Evolutionary conservation across 2,888 invertebrate genomes (phyloP).

Genomic region (Drosophila quinaria): DNA sequence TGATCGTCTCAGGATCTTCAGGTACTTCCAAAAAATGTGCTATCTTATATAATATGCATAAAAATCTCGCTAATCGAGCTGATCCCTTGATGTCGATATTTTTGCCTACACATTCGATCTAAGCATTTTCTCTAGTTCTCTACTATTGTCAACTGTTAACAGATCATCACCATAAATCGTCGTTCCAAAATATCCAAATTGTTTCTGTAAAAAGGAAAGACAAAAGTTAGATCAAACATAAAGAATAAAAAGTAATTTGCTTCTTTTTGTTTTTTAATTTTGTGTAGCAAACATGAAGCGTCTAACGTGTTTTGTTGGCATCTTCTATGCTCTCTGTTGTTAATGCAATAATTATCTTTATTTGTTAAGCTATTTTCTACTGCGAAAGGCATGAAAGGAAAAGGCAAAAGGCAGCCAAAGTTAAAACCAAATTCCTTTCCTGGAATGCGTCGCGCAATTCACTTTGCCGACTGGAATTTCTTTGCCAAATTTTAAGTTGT

Average conservation of each 20-base stretch:
- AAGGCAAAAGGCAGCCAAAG: constrained; percentile 54
- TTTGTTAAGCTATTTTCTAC: constrained; percentile 47
- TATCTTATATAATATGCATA: constrained; percentile 51
- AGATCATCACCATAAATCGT: constrained; percentile 24
- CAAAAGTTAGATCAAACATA: neutral
- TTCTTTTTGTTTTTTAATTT: neutral
- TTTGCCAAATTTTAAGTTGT: constrained; percentile 58
- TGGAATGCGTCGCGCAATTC: constrained; percentile 68
- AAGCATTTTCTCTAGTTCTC: constrained; percentile 30
- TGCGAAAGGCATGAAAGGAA: constrained; percentile 37
- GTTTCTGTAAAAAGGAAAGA: constrained; percentile 29
- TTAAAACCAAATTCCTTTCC: constrained; percentile 54
- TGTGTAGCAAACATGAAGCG: neutral
- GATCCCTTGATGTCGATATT: constrained; percentile 56
- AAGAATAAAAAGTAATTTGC: neutral
- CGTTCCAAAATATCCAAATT: constrained; percentile 6
- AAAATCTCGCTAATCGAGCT: constrained; percentile 64
- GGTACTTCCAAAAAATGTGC: constrained; percentile 57
- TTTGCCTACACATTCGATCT: constrained; percentile 26
- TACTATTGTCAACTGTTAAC: constrained; percentile 55
- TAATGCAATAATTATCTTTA: constrained; percentile 65
- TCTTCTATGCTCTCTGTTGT: constrained; percentile 23
- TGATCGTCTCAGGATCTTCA: constrained; percentile 60
- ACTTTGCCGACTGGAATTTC: constrained; percentile 63
- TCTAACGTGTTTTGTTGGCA: neutral